Evolutionary conservation across 2,888 invertebrate species (phyloP).

Genomic region (Xestia ashworthii): DNA sequence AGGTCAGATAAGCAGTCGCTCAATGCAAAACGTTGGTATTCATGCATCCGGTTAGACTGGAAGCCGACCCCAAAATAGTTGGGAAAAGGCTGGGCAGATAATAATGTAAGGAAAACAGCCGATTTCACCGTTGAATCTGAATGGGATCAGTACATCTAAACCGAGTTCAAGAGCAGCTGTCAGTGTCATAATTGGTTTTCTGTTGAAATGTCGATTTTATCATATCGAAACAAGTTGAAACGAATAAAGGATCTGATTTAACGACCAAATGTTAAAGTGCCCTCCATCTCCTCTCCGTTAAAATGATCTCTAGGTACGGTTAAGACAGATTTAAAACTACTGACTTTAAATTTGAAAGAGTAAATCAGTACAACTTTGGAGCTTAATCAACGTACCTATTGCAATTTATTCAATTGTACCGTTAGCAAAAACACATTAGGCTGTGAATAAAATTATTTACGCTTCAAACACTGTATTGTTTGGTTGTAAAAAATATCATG

Average conservation of each 20-base stretch:
- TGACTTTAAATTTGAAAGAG: neutral
- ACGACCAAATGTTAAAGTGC: too few species aligned
- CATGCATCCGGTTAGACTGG: too few species aligned
- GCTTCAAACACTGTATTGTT: neutral
- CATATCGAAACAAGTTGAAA: too few species aligned
- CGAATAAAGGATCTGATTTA: too few species aligned
- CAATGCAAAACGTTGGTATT: too few species aligned
- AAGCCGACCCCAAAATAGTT: too few species aligned
- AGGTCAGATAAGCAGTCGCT: too few species aligned
- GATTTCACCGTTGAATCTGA: neutral
- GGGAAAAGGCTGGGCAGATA: too few species aligned
- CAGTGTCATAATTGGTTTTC: neutral
- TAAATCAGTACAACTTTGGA: neutral
- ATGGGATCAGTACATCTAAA: neutral
- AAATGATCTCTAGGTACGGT: neutral
- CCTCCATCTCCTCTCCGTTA: too few species aligned
- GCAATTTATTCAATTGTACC: constrained; percentile 3
- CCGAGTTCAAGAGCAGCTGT: neutral
- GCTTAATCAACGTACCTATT: neutral
- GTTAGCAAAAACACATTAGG: constrained; percentile 14
- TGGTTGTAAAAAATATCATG: neutral
- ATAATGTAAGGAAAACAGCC: neutral
- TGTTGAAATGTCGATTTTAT: too few species aligned
- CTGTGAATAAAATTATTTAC: neutral
- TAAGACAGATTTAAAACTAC: neutral